A percentile compares a stretch with the other conserved stretches of the same genome.
phyloP scores from a whole-genome alignment of 1,140 invertebrate genomes.

The Alviniconcha marisindica region DNA sequence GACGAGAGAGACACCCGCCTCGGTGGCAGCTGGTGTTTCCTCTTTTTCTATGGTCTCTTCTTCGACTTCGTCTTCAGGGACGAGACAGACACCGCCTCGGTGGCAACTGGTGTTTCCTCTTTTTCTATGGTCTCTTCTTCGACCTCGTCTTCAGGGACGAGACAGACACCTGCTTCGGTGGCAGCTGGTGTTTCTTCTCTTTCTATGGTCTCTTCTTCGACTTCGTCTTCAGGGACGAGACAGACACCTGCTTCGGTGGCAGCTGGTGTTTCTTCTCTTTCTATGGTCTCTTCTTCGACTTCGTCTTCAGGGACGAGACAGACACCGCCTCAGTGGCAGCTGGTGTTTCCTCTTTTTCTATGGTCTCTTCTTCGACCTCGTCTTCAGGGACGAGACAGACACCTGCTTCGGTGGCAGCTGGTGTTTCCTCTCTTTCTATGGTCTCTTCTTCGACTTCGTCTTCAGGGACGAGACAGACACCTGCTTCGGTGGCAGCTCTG shows the following conservation, averaged over 20 bases:
- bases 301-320: not conserved
- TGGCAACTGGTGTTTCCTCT: not conserved
- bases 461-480: not conserved
- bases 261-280: not conserved
- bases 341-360: not conserved
- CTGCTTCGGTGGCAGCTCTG: slow-evolving; percentile 64
- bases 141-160: not conserved
- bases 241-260: not conserved
- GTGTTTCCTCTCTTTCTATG: not conserved
- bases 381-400: not conserved
- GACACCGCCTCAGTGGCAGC: not conserved
- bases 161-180: not conserved
- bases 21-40: not conserved
- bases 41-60: slow-evolving; percentile 60
- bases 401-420: not conserved
- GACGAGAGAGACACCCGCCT: not conserved
- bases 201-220: not conserved
- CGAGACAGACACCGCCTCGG: not conserved
- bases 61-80: slow-evolving; percentile 54
- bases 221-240: not conserved
- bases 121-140: not conserved
- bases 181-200: not conserved
- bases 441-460: not conserved
- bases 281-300: slow-evolving; percentile 22
- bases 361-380: not conserved